Evolutionary conservation across 1,140 invertebrate species (phyloP).

Genomic region (Heliconius nattereri): DNA sequence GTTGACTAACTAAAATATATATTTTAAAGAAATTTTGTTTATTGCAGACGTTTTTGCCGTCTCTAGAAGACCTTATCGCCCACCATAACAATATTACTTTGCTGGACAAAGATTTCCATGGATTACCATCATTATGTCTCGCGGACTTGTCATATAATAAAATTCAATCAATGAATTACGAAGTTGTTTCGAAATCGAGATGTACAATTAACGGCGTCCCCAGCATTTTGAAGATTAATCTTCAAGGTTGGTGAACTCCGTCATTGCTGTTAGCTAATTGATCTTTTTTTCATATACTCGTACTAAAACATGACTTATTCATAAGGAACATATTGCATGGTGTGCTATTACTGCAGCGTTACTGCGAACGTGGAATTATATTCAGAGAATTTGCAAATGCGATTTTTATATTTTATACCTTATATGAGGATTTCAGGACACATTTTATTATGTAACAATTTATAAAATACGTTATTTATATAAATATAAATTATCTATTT

Average conservation of each 20-base stretch:
- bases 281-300: background rate
- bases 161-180: conserved; percentile 86
- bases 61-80: conserved; percentile 87
- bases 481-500: background rate
- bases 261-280: background rate
- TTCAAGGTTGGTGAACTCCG: conserved; percentile 84
- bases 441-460: background rate
- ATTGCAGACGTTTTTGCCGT: conserved; percentile 88
- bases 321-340: background rate
- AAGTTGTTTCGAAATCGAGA: conserved; percentile 88
- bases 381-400: background rate
- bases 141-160: conserved; percentile 89
- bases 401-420: background rate
- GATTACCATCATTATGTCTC: conserved; percentile 88
- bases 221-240: conserved; percentile 88
- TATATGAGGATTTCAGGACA: background rate
- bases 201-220: conserved; percentile 89
- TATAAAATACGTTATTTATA: too few species aligned
- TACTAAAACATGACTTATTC: conserved; percentile 1
- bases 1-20: background rate
- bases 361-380: conserved; percentile 7
- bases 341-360: conserved; percentile 10
- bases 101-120: conserved; percentile 89
- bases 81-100: conserved; percentile 87
- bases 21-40: conserved; percentile 13